A percentile compares a stretch with the other conserved stretches of the same genome.
Evolutionary conservation across 2,888 invertebrate genomes (phyloP).

Genomic region (Oligia fasciuncula): DNA sequence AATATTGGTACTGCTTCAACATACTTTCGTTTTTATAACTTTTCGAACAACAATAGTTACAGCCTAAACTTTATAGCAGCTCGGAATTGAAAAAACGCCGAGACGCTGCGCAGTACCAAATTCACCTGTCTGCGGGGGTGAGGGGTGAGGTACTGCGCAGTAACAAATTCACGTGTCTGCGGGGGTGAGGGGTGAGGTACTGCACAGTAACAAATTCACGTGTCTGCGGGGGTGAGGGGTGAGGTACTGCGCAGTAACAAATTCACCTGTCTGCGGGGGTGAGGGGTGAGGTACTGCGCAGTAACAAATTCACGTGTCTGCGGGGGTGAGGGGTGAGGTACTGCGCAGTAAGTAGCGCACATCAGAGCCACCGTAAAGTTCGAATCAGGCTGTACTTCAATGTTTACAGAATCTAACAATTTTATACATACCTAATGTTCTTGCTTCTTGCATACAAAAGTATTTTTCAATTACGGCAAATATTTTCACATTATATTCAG

Average conservation of each 20-base stretch:
- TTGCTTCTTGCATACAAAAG: background rate
- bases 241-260: background rate
- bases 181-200: background rate
- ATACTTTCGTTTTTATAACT: background rate
- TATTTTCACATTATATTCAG: background rate
- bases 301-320: background rate
- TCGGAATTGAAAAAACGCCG: too few relatives aligned
- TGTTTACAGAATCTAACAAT: background rate
- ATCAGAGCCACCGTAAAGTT: background rate
- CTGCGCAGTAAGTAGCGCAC: background rate
- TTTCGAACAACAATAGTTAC: background rate
- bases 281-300: background rate
- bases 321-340: background rate
- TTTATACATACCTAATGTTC: background rate
- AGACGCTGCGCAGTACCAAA: background rate
- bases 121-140: background rate
- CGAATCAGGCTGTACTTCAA: background rate
- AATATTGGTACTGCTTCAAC: conserved; percentile 4
- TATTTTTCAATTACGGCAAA: background rate
- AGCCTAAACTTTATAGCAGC: too few relatives aligned
- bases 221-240: background rate
- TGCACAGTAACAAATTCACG: background rate
- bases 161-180: background rate
- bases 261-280: background rate
- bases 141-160: background rate